Base-by-base conservation (phyloP, 53 echinoderm and acorn worm genomes). In the Pentamera pediparva region DNA sequence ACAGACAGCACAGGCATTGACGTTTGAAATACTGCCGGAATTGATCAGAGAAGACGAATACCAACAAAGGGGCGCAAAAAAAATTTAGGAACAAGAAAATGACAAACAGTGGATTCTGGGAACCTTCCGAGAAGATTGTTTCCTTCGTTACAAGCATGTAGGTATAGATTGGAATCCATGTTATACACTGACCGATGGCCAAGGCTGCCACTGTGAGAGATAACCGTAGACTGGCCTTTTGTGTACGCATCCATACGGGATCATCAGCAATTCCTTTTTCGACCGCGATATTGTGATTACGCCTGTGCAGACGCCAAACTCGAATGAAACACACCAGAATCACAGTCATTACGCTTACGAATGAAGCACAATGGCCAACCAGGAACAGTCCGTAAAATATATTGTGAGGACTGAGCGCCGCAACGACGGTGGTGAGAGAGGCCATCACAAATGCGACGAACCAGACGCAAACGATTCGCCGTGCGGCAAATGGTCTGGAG, bases 11-110 rank as follows among this genome's bases (percentile, higher is more conserved):
- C 27, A 67, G 45, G 3, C 40, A 40, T 20, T 43, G 67, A 25
- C 67, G 67, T 21, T 67, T 67, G 20, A 67, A 67, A 27, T 67
- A 43, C 15, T 30, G 43, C 28, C 67, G 39, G 18, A 67, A 67
- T 28, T 67, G 67, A 15, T 20, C 27, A 11, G 67, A 67, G 45
- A 17, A 41, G 5, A 43, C 15, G 17, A 27, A 67, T 28, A 67
- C 29, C 28, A 67, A 30, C 17, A 67, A 27, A 4, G 67, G 43
- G 5, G 67, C 27, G 3, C 30, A 27, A n/a, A 67, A 26, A 12
- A 41, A 67, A 26, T 67, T 67, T 28, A 31, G 13, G 22, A 67
- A 43, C 12, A 67, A 4, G 0, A 67, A 45, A 4, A 67, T 25
- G 7, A 43, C 30, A 29, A 67, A 67, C 17, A 45, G 3, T 0